phyloP scores from a whole-genome alignment of 1,140 invertebrate species.

The Zaprionus gabonicus region DNA sequence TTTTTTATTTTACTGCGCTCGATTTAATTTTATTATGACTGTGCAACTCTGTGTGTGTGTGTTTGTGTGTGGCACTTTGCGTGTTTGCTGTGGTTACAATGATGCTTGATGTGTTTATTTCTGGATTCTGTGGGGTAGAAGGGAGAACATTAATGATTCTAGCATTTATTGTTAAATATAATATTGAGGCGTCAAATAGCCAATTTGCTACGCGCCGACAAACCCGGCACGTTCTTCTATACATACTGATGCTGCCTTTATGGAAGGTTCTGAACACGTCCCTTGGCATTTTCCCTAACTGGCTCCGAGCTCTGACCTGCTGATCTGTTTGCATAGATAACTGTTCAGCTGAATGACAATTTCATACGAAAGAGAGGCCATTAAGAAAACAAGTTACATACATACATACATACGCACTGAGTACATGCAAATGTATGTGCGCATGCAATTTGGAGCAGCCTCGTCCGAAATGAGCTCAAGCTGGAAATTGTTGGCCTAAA shows the following conservation, averaged over 20 bases:
- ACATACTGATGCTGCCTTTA: conserved; percentile 5
- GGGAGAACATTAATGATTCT: conserved; percentile 7
- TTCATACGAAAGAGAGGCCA: conserved; percentile 48
- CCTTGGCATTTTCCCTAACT: conserved; percentile 13
- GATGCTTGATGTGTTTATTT: conserved; percentile 35
- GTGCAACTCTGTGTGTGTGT: not conserved
- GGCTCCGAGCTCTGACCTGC: conserved; percentile 36
- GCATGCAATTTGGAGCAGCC: conserved; percentile 26
- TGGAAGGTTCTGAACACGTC: not conserved
- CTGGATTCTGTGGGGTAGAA: conserved; percentile 26
- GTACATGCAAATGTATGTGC: not conserved
- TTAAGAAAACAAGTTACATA: conserved; percentile 60
- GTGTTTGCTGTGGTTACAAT: conserved; percentile 13
- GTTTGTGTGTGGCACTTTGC: not conserved
- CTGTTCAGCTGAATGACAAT: conserved; percentile 53
- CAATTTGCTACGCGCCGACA: conserved; percentile 35
- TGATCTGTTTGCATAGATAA: conserved; percentile 51
- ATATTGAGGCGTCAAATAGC: conserved; percentile 25
- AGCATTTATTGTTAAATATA: conserved; percentile 30
- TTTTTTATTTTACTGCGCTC: conserved; percentile 43
- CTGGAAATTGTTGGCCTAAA: conserved; percentile 43
- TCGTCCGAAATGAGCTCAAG: conserved; percentile 8
- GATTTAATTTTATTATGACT: conserved; percentile 61
- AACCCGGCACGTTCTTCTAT: conserved; percentile 48
- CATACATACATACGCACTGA: not conserved